Base-by-base conservation (phyloP, 2,113 vertebrate genomes). In the Tachuris rubrigastra region DNA sequence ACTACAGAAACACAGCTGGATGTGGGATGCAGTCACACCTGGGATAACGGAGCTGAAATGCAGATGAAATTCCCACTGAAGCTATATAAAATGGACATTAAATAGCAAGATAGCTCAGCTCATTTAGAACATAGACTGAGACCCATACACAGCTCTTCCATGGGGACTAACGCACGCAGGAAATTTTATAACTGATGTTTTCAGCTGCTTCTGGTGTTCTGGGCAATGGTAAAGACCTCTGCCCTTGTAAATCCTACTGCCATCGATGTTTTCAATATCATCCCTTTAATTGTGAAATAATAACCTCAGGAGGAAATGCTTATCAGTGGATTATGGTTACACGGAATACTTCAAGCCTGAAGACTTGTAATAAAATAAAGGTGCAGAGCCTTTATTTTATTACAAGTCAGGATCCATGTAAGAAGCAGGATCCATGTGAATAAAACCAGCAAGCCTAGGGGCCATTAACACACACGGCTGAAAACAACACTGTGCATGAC, bases 271-370 rank as follows among this genome's bases (percentile, higher is more conserved):
- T 96, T 88, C 92, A 90, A 58, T 83, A 85, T 68, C 81, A 94
- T 95, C 66, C 27, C 78, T 95, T 95, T 95, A 97, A 97, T 92
- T 96, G 96, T 76, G 65, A 66, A 95, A 91, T 79, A 96, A 92
- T 95, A 93, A 91, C 75, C 89, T 97, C 89, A 93, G 93, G 90
- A 90, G 78, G 47, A 62, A 96, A 91, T 68, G 67, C 90, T 93
- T 95, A 90, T 95, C 85, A 81, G 77, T 89, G 49, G 55, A 68
- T 97, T 95, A 86, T 93, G 88, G 75, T 86, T 77, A 92, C 52
- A 84, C 17, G 71, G 41, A 85, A 93, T 77, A 87, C 65, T 91
- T 91, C 53, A 95, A 86, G 85, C 69, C 91, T 86, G 28, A 84
- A 90, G 74, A 93, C 68, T 72, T 82, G 81, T 77, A 91, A 71